Conservation (phyloP, 1,140 invertebrate genomes). For the Heliconius hewitsoni region DNA sequence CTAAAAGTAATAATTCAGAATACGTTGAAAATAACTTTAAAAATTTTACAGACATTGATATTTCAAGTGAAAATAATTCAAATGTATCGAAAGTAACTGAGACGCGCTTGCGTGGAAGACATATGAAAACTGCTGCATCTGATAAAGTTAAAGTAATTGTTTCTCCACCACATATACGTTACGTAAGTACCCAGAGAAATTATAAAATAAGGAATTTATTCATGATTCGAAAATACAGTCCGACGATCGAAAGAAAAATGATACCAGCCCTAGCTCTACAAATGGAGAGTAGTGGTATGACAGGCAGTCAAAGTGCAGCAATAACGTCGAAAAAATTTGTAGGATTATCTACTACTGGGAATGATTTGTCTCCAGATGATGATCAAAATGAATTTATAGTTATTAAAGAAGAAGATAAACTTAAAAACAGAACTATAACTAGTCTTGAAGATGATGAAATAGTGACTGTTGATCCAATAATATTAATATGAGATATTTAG, state of each 20-base stretch:
- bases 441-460: neutral
- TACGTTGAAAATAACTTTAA: neutral
- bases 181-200: too few species aligned
- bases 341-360: neutral
- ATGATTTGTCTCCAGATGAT: neutral
- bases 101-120: neutral
- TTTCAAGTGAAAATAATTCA: neutral
- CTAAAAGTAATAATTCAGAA: neutral
- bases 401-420: neutral
- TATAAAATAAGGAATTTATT: neutral
- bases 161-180: neutral
- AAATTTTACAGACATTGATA: neutral
- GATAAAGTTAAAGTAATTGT: neutral
- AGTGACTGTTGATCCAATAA: neutral
- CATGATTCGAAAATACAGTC: neutral
- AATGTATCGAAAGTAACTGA: neutral
- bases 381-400: conserved; percentile 4
- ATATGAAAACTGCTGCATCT: conserved; percentile 1
- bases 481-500: neutral
- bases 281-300: neutral
- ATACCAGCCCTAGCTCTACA: neutral
- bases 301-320: neutral
- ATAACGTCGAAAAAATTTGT: neutral
- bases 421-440: neutral
- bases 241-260: neutral